phyloP scores from a whole-genome alignment of 2,888 invertebrate genomes.

The Epirrhoe alternata region DNA sequence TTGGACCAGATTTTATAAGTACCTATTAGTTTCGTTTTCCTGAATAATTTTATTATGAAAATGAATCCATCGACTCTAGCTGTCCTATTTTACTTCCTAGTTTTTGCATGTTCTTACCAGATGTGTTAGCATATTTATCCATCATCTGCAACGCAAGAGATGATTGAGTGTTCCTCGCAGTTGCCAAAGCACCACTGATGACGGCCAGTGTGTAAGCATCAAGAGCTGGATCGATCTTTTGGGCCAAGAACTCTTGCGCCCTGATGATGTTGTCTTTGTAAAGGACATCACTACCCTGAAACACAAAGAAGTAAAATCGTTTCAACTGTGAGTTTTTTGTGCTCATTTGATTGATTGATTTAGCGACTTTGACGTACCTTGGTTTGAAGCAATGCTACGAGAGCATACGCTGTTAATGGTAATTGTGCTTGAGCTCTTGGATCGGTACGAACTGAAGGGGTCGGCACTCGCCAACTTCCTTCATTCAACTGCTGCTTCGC shows the following conservation, averaged over 20 bases:
- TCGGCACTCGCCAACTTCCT: conserved; percentile 89
- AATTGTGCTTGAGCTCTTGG: conserved; percentile 72
- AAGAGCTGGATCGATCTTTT: conserved; percentile 86
- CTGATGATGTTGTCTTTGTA: conserved; percentile 90
- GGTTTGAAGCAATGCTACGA: conserved; percentile 90
- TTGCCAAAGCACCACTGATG: conserved; percentile 90
- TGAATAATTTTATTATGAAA: no score
- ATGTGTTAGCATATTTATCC: conserved; percentile 78
- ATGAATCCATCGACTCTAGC: no score
- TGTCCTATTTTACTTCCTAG: no score
- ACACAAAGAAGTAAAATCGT: background rate
- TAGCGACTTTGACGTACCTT: conserved; percentile 55
- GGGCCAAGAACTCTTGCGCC: conserved; percentile 90
- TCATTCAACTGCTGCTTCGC: conserved; percentile 88
- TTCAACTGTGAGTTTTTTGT: no score
- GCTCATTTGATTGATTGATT: background rate
- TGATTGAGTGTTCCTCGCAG: conserved; percentile 89
- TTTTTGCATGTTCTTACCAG: conserved; percentile 56
- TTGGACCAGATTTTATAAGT: no score
- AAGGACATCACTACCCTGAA: conserved; percentile 68
- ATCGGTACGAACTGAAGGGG: conserved; percentile 85
- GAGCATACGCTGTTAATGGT: conserved; percentile 92
- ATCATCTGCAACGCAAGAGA: conserved; percentile 83
- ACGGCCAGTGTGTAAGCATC: conserved; percentile 91
- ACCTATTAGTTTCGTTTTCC: no score